phyloP scores from a whole-genome alignment of 2,797 vertebrate species.

The Jordanella pulchra region DNA sequence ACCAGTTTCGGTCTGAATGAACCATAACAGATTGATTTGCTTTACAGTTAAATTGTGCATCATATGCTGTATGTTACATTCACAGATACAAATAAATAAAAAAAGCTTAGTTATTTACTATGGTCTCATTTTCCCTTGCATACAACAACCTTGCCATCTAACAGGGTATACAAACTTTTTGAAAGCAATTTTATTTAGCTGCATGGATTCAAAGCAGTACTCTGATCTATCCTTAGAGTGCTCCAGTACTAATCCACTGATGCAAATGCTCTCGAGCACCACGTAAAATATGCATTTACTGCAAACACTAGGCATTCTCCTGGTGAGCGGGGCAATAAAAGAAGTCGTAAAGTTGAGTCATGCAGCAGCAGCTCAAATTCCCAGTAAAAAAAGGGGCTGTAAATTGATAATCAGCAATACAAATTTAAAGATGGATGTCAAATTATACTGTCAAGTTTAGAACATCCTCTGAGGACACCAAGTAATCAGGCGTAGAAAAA shows the following conservation, averaged over 20 bases:
- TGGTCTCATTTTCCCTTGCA: background rate
- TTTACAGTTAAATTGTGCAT: background rate
- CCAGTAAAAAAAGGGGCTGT: conserved; percentile 44
- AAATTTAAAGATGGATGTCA: conserved; percentile 64
- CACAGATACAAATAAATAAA: background rate
- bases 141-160: background rate
- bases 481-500: conserved; percentile 53
- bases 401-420: conserved; percentile 72
- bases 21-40: background rate
- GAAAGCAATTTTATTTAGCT: conserved; percentile 16
- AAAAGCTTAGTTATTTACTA: background rate
- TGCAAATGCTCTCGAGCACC: conserved; percentile 69
- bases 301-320: conserved; percentile 43
- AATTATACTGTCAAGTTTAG: conserved; percentile 43
- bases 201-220: conserved; percentile 39
- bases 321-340: conserved; percentile 64
- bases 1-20: too few relatives aligned
- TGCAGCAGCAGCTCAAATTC: conserved; percentile 44
- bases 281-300: conserved; percentile 72
- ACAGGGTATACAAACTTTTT: background rate
- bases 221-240: conserved; percentile 25
- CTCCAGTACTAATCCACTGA: conserved; percentile 57
- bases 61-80: background rate
- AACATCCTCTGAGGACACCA: conserved; percentile 44
- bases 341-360: conserved; percentile 74